Percentiles rank a stretch among this genome's conserved stretches.
Evolutionary conservation across 2,888 invertebrate genomes (phyloP).

Genomic region (Pilophorus perplexus): DNA sequence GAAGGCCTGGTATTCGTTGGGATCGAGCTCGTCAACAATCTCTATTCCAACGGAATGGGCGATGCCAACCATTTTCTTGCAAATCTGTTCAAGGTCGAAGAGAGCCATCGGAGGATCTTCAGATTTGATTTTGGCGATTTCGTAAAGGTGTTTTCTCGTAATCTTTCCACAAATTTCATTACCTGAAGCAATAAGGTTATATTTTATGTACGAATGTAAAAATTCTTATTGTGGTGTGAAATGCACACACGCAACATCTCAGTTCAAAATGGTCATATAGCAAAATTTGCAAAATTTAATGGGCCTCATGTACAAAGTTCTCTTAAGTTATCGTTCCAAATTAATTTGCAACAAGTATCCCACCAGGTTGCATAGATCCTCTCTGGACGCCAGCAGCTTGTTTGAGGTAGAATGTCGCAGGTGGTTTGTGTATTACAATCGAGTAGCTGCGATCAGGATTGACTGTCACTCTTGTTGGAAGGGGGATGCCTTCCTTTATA

Average conservation of each 20-base stretch:
- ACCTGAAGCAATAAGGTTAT: slow-evolving; percentile 57
- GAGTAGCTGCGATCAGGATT: slow-evolving; percentile 84
- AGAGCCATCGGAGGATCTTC: slow-evolving; percentile 73
- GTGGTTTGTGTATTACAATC: slow-evolving; percentile 79
- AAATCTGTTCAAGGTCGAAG: slow-evolving; percentile 67
- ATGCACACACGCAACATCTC: no score
- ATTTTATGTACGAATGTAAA: neutral
- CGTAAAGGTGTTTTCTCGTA: slow-evolving; percentile 91
- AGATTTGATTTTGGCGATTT: slow-evolving; percentile 95
- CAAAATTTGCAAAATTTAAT: no score
- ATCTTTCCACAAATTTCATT: slow-evolving; percentile 82
- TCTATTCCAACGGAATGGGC: slow-evolving; percentile 82
- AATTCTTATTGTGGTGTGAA: no score
- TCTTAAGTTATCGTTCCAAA: no score
- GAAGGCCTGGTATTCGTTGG: slow-evolving; percentile 78
- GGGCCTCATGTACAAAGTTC: no score
- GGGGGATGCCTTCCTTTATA: slow-evolving; percentile 82
- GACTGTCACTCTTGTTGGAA: slow-evolving; percentile 77
- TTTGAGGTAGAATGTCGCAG: slow-evolving; percentile 82
- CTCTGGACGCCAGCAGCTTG: slow-evolving; percentile 90
- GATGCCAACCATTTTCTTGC: slow-evolving; percentile 71
- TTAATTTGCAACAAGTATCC: no score
- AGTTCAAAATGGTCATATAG: no score
- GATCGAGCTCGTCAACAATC: slow-evolving; percentile 72
- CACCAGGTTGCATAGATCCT: slow-evolving; percentile 69